These are phyloP conservation scores for Melanostoma mellinum DNA, from an alignment of 2,888 invertebrate genomes.

Conservation along the genomic window DNA sequence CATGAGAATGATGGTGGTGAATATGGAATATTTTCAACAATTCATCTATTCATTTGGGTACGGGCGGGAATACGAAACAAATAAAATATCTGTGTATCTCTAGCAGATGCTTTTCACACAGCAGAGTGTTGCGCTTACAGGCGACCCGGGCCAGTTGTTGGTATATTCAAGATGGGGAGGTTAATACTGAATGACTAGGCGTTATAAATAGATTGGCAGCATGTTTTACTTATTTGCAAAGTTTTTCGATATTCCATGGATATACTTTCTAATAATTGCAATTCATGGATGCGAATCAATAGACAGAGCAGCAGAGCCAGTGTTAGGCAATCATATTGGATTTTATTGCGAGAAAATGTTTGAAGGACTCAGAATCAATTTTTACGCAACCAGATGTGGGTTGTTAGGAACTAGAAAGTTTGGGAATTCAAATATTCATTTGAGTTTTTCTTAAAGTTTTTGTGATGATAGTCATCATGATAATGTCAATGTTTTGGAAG, in stretches of 20 bases:
- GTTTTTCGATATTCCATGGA: slow-evolving; percentile 66
- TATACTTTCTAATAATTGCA: slow-evolving; percentile 64
- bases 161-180: slow-evolving; percentile 16
- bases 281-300: slow-evolving; percentile 67
- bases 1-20: slow-evolving; percentile 34
- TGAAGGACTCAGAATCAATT: neutral
- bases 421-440: no score
- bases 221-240: slow-evolving; percentile 71
- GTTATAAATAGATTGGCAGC: slow-evolving; percentile 70
- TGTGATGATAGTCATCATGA: no score
- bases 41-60: slow-evolving; percentile 37
- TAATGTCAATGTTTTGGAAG: no score
- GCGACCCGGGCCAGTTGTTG: neutral
- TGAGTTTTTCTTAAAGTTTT: no score
- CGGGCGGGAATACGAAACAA: slow-evolving; percentile 17
- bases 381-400: no score
- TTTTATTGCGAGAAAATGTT: slow-evolving; percentile 35
- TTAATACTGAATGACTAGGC: slow-evolving; percentile 64
- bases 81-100: slow-evolving; percentile 30
- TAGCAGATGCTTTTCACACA: slow-evolving; percentile 41
- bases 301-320: neutral
- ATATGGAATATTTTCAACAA: slow-evolving; percentile 57
- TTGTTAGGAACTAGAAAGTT: no score
- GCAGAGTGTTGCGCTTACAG: slow-evolving; percentile 30
- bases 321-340: slow-evolving; percentile 33